Percentiles rank a stretch among this genome's conserved stretches.
phyloP scores from a whole-genome alignment of 1,140 invertebrate species.

The Ruditapes philippinarum region DNA sequence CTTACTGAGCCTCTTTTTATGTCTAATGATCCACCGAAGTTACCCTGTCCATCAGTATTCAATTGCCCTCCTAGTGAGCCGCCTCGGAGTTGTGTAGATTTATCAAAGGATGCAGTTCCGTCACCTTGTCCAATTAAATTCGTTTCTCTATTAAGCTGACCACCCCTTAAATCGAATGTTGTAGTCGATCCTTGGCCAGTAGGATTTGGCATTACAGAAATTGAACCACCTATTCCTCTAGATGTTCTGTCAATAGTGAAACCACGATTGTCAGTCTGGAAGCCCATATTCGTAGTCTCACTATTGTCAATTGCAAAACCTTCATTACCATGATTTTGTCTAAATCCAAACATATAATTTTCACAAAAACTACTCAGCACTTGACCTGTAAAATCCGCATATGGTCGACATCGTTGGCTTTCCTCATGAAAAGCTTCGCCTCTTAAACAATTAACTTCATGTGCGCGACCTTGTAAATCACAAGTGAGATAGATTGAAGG shows the following conservation, averaged over 20 bases:
- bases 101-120: neutral
- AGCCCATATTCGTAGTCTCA: neutral
- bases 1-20: neutral
- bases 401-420: neutral
- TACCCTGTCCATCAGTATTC: neutral
- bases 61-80: neutral
- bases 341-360: conserved; percentile 45
- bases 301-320: neutral
- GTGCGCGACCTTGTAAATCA: neutral
- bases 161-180: neutral
- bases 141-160: neutral
- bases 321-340: neutral
- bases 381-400: neutral
- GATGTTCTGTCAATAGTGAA: neutral
- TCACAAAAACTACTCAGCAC: conserved; percentile 33
- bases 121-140: neutral
- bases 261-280: neutral
- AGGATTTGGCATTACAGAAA: neutral
- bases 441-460: neutral
- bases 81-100: neutral
- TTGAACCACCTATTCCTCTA: neutral
- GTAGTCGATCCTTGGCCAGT: neutral
- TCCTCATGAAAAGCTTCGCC: conserved; percentile 16
- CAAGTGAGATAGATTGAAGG: conserved; percentile 35
- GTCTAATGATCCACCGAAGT: neutral